phyloP scores from a whole-genome alignment of 2,888 invertebrate genomes.

The Apotomis capreana region DNA sequence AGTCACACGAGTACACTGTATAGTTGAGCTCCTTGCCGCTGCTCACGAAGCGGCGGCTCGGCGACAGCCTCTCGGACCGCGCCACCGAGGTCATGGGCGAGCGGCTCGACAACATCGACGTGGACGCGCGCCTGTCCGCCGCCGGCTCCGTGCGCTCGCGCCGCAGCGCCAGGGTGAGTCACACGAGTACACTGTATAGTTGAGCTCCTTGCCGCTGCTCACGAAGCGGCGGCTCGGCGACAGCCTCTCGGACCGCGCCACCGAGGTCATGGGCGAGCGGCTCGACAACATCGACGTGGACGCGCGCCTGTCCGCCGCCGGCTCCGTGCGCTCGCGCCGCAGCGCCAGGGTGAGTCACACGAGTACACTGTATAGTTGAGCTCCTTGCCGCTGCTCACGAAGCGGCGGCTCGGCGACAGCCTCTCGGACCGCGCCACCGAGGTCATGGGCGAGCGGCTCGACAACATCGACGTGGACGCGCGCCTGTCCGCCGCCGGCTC shows the following conservation, averaged over 20 bases:
- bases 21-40: no score
- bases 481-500: constrained; percentile 59
- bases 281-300: constrained; percentile 55
- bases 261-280: constrained; percentile 58
- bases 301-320: constrained; percentile 55
- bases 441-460: constrained; percentile 54
- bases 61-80: constrained; percentile 61
- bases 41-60: constrained; percentile 74
- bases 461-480: constrained; percentile 55
- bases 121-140: constrained; percentile 56
- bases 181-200: no score
- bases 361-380: no score
- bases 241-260: constrained; percentile 59
- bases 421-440: constrained; percentile 62
- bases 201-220: constrained; percentile 86
- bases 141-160: constrained; percentile 62
- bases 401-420: constrained; percentile 62
- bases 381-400: constrained; percentile 85
- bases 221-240: constrained; percentile 69
- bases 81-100: constrained; percentile 59
- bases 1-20: no score
- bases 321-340: constrained; percentile 62
- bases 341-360: constrained; percentile 61
- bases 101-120: constrained; percentile 53
- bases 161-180: constrained; percentile 61